Conservation (phyloP, 2,888 invertebrate species). For the Agonum fuliginosum region DNA sequence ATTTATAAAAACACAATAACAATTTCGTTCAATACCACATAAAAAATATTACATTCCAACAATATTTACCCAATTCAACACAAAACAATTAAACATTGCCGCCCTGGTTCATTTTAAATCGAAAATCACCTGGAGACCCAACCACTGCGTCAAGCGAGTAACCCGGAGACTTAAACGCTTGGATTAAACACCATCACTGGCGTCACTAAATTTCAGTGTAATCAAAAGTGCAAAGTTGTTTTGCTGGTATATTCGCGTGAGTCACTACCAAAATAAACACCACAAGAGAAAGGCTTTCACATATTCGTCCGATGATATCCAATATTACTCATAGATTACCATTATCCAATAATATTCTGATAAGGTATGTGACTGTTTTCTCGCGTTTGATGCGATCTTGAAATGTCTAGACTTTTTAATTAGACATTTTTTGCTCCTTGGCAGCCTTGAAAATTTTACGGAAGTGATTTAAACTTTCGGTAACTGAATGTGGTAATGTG, state of each 20-base stretch:
- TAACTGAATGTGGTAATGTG: slow-evolving; percentile 15
- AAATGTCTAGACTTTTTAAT: slow-evolving; percentile 16
- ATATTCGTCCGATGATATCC: neutral
- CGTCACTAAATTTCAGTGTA: slow-evolving; percentile 19
- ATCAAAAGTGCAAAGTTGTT: slow-evolving; percentile 30
- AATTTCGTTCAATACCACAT: too few relatives aligned
- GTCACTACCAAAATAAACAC: slow-evolving; percentile 47
- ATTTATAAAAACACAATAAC: too few relatives aligned
- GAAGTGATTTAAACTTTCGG: slow-evolving; percentile 27
- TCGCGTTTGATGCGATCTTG: slow-evolving; percentile 1
- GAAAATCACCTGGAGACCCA: slow-evolving; percentile 59
- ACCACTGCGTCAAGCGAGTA: slow-evolving; percentile 60
- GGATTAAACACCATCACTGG: neutral
- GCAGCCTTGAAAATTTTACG: slow-evolving; percentile 20
- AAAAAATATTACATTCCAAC: too few relatives aligned
- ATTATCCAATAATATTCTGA: neutral
- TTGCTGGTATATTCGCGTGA: slow-evolving; percentile 37
- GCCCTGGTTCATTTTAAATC: neutral
- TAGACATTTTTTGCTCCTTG: slow-evolving; percentile 7
- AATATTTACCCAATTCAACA: too few relatives aligned
- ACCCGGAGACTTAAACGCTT: slow-evolving; percentile 50
- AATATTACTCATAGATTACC: neutral
- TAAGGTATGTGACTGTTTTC: slow-evolving; percentile 14
- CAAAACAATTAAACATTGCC: neutral
- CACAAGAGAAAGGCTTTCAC: slow-evolving; percentile 66